Evolutionary conservation across 1,140 invertebrate species (phyloP).

Genomic region (Chionoecetes opilio): DNA sequence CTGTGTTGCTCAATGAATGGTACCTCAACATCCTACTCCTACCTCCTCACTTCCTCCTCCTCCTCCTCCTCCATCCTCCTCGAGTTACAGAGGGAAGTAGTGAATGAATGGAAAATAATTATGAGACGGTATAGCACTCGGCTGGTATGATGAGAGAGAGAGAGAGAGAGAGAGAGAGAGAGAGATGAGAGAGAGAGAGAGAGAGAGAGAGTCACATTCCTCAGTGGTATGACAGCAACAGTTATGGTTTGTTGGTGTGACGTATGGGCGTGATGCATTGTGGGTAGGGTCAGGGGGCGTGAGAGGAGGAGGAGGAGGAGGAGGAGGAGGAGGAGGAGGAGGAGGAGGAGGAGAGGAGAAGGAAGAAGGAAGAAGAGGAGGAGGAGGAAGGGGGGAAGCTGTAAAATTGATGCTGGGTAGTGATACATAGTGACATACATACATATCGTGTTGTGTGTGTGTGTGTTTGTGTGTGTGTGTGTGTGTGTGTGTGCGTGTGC

Average conservation of each 20-base stretch:
- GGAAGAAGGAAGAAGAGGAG: too few relatives aligned
- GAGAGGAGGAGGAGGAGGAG: too few relatives aligned
- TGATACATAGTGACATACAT: too few relatives aligned
- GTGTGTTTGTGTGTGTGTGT: background rate
- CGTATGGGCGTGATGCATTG: too few relatives aligned
- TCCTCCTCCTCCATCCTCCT: background rate
- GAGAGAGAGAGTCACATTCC: background rate
- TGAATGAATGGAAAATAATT: constrained; percentile 10
- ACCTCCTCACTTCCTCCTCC: background rate
- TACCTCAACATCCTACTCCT: background rate
- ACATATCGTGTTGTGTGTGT: background rate
- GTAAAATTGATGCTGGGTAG: too few relatives aligned
- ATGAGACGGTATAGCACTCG: background rate
- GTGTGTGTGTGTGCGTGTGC: background rate
- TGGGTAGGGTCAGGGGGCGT: too few relatives aligned
- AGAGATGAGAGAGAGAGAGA: constrained; percentile 20
- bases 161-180: constrained; percentile 18
- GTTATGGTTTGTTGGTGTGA: too few relatives aligned
- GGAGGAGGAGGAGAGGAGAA: too few relatives aligned
- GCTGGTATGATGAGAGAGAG: background rate
- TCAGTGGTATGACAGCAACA: too few relatives aligned
- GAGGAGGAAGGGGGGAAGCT: too few relatives aligned
- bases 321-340: too few relatives aligned
- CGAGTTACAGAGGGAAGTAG: background rate
- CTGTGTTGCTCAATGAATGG: background rate